These are phyloP conservation scores for Gallinago undulata DNA, from an alignment of 2,113 vertebrate species.

Conservation along the genomic window DNA sequence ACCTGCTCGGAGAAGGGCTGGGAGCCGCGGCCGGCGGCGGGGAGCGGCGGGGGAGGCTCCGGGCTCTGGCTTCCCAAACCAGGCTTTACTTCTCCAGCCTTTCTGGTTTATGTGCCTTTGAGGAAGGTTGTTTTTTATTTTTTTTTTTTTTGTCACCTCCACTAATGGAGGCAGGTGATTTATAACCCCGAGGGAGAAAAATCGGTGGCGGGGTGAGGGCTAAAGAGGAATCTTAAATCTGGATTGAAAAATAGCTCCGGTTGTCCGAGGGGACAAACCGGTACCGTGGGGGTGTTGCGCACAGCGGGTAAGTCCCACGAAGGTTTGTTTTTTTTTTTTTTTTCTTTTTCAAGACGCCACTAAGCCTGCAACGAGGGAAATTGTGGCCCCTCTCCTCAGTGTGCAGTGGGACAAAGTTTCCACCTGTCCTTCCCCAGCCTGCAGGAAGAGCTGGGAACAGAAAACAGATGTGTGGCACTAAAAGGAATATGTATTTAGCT, in stretches of 20 bases:
- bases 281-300: neutral
- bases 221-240: neutral
- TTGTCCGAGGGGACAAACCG: neutral
- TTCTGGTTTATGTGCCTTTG: neutral
- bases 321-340: neutral
- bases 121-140: neutral
- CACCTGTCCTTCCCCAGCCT: neutral
- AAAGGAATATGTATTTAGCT: neutral
- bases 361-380: neutral
- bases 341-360: neutral
- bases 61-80: neutral
- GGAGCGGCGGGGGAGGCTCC: no score
- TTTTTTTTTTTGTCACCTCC: neutral
- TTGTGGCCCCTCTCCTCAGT: neutral
- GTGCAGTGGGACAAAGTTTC: neutral
- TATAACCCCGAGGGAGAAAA: neutral
- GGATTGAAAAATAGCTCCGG: neutral
- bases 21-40: neutral
- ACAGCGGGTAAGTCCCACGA: neutral
- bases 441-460: neutral
- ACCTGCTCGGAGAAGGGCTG: neutral
- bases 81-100: neutral
- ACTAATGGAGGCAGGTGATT: neutral
- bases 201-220: neutral
- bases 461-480: neutral